Conservation (phyloP, 2,113 vertebrate species). For the Alligator sinensis region DNA sequence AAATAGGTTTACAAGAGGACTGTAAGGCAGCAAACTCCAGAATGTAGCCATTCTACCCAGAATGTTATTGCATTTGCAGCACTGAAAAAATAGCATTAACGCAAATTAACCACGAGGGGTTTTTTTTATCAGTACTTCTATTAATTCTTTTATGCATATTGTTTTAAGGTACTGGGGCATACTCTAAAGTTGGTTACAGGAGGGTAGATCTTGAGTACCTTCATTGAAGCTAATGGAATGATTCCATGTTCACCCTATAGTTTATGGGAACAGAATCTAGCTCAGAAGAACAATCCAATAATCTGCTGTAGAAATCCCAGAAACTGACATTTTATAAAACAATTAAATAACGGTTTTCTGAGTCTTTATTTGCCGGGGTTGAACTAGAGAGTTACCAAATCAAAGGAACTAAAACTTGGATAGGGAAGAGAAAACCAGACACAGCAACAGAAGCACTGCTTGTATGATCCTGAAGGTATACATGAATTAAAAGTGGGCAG, state of each 20-base stretch:
- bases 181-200: not conserved
- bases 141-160: not conserved
- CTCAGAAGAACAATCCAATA: not conserved
- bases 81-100: not conserved
- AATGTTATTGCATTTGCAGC: not conserved
- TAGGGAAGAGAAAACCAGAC: no score
- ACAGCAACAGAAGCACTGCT: no score
- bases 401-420: no score
- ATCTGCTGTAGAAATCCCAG: not conserved
- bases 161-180: not conserved
- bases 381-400: not conserved
- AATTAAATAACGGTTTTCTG: not conserved
- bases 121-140: not conserved
- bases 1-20: not conserved
- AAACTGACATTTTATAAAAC: not conserved
- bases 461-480: no score
- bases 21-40: not conserved
- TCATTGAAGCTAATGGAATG: not conserved
- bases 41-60: not conserved
- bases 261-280: not conserved
- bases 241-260: not conserved
- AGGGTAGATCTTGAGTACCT: not conserved
- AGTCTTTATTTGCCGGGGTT: not conserved
- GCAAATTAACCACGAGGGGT: not conserved
- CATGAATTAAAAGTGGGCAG: no score